Base-by-base conservation (phyloP, 2,797 vertebrate genomes). In the Clarias laeviceps region DNA sequence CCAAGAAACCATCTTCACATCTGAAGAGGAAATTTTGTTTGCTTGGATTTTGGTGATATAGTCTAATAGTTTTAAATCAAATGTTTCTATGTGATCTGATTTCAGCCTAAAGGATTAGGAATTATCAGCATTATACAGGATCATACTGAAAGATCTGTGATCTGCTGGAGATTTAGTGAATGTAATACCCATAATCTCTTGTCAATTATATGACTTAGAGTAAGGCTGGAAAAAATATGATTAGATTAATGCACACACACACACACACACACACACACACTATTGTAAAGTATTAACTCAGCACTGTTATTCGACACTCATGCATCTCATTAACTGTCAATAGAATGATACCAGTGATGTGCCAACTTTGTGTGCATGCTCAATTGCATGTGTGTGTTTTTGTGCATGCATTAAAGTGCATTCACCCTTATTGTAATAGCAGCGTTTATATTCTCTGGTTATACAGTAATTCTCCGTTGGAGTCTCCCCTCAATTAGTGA, bases 121-220 rank as follows among this genome's bases (percentile, higher is more conserved):
- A 85, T 85, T 85, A 82, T 45, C 59, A 66, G 79, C 45, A 76
- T 82, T 85, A 74, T 45, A 74, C 22, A 4, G 79, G 82, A 82
- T 80, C 64, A 27, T 54, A 62, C 50, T n/a, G n/a, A 61, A 61
- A 79, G 54, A 82, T 9, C 50, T 65, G 24, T 40, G 77, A 87
- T 82, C 82, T 80, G 76, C 18, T 32, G 22, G 29, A 83, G 73
- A 70, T 82, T 78, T 78, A 69, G 27, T 6, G 27, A 29, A 61
- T 59, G 77, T 68, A 74, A 84, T 61, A 14, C 1, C 1, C 34
- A 76, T 72, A 40, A 65, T 61, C 37, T 76, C 34, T 34, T 86
- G 32, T 32, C 50, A 77, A 65, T 57, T 37, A 57, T 57, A 65
- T 50, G 29, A 54, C 76, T 68, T 87, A 45, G 59, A 74, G 77